Conservation (phyloP, 2,888 invertebrate species). For the Thecophora atra region DNA sequence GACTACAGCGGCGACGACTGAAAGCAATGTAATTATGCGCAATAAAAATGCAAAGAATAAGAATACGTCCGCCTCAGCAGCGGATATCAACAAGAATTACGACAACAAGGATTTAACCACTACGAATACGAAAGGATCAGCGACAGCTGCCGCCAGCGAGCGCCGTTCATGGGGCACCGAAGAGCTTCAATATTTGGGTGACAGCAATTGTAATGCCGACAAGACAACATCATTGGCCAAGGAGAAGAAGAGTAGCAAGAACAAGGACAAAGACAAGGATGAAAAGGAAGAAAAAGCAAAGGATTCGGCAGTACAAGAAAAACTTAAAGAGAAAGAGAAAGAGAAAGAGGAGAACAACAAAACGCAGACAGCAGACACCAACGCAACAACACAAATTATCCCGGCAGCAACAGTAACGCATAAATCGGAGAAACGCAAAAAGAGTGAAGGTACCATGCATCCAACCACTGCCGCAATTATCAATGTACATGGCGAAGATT, state of each 20-base stretch:
- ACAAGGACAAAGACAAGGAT: constrained; percentile 46
- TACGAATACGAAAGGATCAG: constrained; percentile 16
- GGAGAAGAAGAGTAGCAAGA: constrained; percentile 45
- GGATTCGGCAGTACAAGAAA: constrained; percentile 9
- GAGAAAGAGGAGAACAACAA: constrained; percentile 36
- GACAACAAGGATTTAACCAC: constrained; percentile 40
- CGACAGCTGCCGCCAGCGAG: constrained; percentile 56
- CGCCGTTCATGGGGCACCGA: constrained; percentile 77
- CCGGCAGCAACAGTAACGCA: neutral
- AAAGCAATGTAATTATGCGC: constrained; percentile 61
- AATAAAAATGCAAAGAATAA: constrained; percentile 51
- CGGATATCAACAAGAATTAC: constrained; percentile 58
- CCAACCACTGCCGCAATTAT: constrained; percentile 20
- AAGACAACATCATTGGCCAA: constrained; percentile 49
- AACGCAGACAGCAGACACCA: neutral
- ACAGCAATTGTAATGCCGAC: constrained; percentile 45
- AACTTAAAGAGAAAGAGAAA: constrained; percentile 28
- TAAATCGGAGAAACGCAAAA: constrained; percentile 46
- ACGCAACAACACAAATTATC: neutral
- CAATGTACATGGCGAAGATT: constrained; percentile 27
- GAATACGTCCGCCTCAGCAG: constrained; percentile 55
- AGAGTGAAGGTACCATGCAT: constrained; percentile 43
- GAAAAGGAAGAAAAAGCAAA: constrained; percentile 43
- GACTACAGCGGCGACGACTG: constrained; percentile 58
- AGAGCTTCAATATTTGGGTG: constrained; percentile 68